phyloP scores from a whole-genome alignment of 2,797 vertebrate species.

The Fringilla coelebs region DNA sequence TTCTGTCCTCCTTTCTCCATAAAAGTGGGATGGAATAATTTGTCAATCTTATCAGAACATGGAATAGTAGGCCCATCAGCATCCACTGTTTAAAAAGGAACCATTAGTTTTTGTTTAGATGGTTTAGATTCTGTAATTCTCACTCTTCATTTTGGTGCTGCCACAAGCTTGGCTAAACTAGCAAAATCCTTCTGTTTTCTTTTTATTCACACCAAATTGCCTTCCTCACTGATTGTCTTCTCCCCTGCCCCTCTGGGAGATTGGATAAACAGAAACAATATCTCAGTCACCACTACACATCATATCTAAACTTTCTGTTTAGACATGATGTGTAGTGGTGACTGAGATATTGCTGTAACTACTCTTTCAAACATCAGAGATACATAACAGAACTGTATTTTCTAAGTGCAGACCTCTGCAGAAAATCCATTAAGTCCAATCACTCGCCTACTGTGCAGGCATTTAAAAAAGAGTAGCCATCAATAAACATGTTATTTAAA shows the following conservation, averaged over 20 bases:
- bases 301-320: neutral
- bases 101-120: neutral
- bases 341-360: neutral
- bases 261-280: neutral
- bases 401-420: neutral
- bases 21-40: neutral
- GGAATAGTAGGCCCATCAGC: neutral
- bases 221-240: neutral
- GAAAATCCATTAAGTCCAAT: constrained; percentile 9
- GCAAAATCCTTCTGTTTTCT: neutral
- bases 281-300: neutral
- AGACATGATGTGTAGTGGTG: too few relatives aligned
- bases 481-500: constrained; percentile 52
- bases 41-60: neutral
- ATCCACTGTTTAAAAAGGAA: neutral
- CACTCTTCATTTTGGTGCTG: neutral
- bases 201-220: neutral
- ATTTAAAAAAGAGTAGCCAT: neutral
- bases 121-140: neutral
- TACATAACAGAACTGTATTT: neutral
- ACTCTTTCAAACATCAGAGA: neutral
- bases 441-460: neutral
- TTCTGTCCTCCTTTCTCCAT: neutral
- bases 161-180: neutral
- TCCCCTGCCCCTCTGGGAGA: neutral